Conservation (phyloP, 2,888 invertebrate genomes). For the Encarsia formosa region DNA sequence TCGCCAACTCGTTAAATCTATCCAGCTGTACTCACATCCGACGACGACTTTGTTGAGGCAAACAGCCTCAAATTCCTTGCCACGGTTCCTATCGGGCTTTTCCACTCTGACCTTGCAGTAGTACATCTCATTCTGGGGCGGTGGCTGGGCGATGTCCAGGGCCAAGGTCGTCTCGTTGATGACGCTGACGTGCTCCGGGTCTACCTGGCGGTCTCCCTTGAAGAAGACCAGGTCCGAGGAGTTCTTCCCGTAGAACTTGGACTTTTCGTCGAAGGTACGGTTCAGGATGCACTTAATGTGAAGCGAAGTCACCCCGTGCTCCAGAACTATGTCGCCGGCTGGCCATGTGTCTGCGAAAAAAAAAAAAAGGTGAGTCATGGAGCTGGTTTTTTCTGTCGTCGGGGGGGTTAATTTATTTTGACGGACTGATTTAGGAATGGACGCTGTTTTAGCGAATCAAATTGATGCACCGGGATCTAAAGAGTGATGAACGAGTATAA, state of each 20-base stretch:
- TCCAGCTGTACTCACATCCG: conserved; percentile 59
- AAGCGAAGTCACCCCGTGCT: conserved; percentile 60
- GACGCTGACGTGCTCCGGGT: conserved; percentile 52
- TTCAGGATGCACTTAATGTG: conserved; percentile 63
- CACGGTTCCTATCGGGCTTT: conserved; percentile 33
- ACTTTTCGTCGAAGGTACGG: conserved; percentile 46
- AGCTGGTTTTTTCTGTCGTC: too few species aligned
- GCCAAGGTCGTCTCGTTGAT: conserved; percentile 63
- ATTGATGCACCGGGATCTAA: too few species aligned
- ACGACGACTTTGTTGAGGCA: conserved; percentile 58
- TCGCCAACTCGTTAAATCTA: too few species aligned
- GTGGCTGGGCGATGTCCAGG: conserved; percentile 56
- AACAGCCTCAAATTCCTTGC: conserved; percentile 43
- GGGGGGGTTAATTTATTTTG: too few species aligned
- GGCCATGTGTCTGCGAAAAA: conserved; percentile 52
- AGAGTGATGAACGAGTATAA: too few species aligned
- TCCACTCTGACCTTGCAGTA: conserved; percentile 54
- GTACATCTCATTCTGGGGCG: conserved; percentile 55
- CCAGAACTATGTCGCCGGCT: conserved; percentile 57
- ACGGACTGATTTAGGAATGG: too few species aligned
- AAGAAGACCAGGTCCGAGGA: conserved; percentile 54
- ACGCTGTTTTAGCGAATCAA: too few species aligned
- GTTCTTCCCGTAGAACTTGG: conserved; percentile 54
- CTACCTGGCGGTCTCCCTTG: conserved; percentile 47
- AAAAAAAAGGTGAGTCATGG: too few species aligned